Conservation (phyloP, 2,113 vertebrate genomes). For the Vicugna pacos region DNA sequence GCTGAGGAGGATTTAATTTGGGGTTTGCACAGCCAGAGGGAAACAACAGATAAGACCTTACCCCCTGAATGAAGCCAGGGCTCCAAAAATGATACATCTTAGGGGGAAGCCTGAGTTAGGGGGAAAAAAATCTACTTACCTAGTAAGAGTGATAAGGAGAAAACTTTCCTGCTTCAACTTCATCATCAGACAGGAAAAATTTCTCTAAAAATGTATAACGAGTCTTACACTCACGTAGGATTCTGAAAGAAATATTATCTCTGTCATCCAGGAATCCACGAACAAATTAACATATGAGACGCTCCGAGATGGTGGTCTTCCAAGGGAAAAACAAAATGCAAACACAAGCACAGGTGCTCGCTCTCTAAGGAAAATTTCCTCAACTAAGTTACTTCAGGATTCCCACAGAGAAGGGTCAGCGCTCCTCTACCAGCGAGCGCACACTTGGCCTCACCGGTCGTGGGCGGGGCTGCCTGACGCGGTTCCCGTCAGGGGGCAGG, state of each 20-base stretch:
- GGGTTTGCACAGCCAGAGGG: background rate
- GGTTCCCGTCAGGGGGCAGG: too few relatives aligned
- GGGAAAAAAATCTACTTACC: background rate
- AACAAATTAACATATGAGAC: background rate
- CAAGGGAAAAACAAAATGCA: background rate
- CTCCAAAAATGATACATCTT: background rate
- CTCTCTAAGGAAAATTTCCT: background rate
- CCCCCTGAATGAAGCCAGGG: background rate
- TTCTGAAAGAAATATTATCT: background rate
- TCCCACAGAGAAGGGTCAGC: background rate
- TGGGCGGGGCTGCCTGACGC: fast-evolving
- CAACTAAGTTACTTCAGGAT: background rate
- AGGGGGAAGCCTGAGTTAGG: background rate
- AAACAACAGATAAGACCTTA: background rate
- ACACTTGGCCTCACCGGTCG: too few relatives aligned
- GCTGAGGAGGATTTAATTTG: background rate
- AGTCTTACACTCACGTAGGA: background rate
- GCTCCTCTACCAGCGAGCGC: too few relatives aligned
- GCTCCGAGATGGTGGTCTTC: background rate
- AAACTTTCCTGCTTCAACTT: background rate
- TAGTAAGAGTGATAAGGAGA: background rate
- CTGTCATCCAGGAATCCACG: background rate
- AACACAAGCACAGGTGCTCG: background rate
- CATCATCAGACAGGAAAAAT: background rate
- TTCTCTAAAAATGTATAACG: background rate